Evolutionary conservation across 2,888 invertebrate species (phyloP), one percentile per base, ranked within the genome.

Genomic region (Hydrotaea diabolus): DNA sequence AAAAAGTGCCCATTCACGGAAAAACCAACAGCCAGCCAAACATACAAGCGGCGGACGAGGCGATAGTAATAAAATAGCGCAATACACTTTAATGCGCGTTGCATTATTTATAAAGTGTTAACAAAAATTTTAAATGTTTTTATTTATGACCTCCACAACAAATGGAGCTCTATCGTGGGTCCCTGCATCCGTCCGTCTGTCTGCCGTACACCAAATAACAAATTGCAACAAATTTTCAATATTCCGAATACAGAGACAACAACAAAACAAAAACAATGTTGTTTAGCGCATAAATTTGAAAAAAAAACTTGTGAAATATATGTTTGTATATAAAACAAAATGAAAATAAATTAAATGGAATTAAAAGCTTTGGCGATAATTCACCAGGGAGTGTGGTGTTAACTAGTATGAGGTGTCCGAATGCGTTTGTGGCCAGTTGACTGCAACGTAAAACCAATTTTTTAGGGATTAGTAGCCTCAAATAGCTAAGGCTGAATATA

Each of bases 91-190:
- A 69, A 69, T 69, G 15, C 69, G 69, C 46, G 21, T 69, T 19
- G 69, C 46, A 69, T 69, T 69, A 69, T 69, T 69, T 69, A 46
- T 69, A 77, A 66, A 75, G 81, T 84, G 81, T 79, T 84, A 81
- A 69, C 69, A 69, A 43, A 21, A 84, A 79, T 73, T 81, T 81
- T 76, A 81, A 82, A 81, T 57, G 64, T 76, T 84, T 81, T 84
- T 79, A 69, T 84, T 84, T 84, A 84, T 81, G 81, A 69, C 69
- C 43, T 69, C 23, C 9, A 69, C 21, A 69, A 69, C 23, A 69
- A 69, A 43, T 69, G 46, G 69, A 11, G 21, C 19, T 19, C 19
- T 3, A 66, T 13, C 39, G 26, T 21, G 19, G 3, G 31, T 31
- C 31, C 31, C 3, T 31, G 2, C 31, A 31, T 59, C 21, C 7